These are phyloP conservation scores for Holothuria leucospilota DNA, from an alignment of 53 echinoderm and acorn worm species.

Conservation along the genomic window DNA sequence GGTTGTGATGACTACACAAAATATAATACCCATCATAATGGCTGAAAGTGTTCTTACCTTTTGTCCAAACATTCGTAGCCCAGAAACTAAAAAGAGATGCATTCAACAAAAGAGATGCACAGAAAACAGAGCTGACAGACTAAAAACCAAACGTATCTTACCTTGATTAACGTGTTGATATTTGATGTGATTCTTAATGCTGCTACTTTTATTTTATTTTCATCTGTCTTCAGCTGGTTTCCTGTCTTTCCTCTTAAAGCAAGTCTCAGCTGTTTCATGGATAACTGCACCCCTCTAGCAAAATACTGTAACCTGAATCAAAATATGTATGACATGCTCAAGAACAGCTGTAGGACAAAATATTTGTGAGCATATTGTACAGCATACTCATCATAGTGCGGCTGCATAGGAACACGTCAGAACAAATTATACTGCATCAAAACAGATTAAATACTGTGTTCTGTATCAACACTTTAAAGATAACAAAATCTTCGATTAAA, in stretches of 20 bases:
- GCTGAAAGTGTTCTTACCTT: no score
- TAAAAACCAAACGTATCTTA: conserved; percentile 2
- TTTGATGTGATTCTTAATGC: conserved; percentile 93
- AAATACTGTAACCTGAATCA: conserved; percentile 91
- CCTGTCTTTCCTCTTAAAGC: conserved; percentile 86
- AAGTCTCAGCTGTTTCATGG: conserved; percentile 91
- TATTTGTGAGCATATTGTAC: neutral
- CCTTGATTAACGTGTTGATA: conserved; percentile 94
- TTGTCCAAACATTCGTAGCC: no score
- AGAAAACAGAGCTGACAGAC: neutral
- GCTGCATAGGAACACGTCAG: no score
- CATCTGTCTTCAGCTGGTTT: conserved; percentile 88
- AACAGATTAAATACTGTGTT: no score
- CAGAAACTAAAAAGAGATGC: no score
- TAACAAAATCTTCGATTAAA: no score
- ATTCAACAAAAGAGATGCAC: no score
- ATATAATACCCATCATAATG: no score
- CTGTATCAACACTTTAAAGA: no score
- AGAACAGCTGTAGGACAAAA: neutral
- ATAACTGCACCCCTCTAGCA: conserved; percentile 90
- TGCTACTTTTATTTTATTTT: conserved; percentile 91
- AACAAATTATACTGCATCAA: no score
- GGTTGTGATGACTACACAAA: no score
- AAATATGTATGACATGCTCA: neutral
- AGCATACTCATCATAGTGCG: no score